These are phyloP conservation scores for Scopus umbretta DNA, from an alignment of 2,113 vertebrate genomes.

Conservation along the genomic window DNA sequence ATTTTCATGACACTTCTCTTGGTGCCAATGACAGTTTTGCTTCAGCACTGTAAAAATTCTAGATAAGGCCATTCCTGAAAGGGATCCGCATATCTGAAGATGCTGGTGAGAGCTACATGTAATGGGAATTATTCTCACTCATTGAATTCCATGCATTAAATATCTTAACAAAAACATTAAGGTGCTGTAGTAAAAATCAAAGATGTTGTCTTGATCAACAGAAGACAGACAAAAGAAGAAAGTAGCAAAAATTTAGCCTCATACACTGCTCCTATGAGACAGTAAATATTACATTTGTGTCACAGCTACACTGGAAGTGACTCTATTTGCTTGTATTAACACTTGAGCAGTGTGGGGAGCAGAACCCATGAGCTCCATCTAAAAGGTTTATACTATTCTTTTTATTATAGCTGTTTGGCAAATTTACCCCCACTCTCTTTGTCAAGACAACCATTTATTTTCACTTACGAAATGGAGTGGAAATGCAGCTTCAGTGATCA, in stretches of 20 bases:
- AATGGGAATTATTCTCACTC: not conserved
- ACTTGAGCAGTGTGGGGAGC: not conserved
- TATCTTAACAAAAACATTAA: not conserved
- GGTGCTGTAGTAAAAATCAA: not conserved
- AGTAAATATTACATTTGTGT: not conserved
- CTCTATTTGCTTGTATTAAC: not conserved
- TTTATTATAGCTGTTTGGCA: not conserved
- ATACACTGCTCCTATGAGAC: not conserved
- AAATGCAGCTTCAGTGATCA: not conserved
- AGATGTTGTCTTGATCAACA: not conserved
- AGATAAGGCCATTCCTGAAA: not conserved
- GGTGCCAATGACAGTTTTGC: not conserved
- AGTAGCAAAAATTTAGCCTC: not conserved
- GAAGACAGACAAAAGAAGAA: not conserved
- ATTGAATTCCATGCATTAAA: not conserved
- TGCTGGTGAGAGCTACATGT: not conserved
- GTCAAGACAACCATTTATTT: not conserved
- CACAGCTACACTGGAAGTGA: not conserved
- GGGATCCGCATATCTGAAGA: not conserved
- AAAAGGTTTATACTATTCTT: not conserved
- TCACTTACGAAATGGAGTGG: not conserved
- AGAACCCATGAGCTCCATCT: not conserved
- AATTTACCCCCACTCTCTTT: not conserved
- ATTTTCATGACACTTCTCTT: not conserved
- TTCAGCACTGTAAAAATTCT: not conserved